Evolutionary conservation across 1,140 invertebrate genomes (phyloP).

Genomic region (Drosophila erecta): DNA sequence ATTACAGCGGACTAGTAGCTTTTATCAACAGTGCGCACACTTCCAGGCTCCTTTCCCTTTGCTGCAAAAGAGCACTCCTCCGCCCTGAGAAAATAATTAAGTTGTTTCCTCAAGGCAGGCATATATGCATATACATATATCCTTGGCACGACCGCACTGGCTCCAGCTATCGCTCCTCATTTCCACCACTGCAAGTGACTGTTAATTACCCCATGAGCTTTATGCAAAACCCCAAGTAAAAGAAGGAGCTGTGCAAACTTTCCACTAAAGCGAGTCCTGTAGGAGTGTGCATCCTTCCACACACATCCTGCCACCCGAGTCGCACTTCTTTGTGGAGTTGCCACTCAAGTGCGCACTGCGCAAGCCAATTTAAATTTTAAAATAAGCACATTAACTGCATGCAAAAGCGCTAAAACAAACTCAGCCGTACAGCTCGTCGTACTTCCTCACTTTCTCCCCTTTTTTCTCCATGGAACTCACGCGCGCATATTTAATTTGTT

Average conservation of each 20-base stretch:
- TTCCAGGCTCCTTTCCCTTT: slow-evolving; percentile 25
- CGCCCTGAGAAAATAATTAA: slow-evolving; percentile 69
- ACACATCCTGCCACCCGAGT: slow-evolving; percentile 2
- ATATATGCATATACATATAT: slow-evolving; percentile 24
- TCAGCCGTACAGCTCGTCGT: not conserved
- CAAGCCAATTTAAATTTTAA: slow-evolving; percentile 83
- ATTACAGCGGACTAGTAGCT: slow-evolving; percentile 58
- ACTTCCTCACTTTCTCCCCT: not conserved
- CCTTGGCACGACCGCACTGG: slow-evolving; percentile 20
- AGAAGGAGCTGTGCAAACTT: slow-evolving; percentile 60
- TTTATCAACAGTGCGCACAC: slow-evolving; percentile 39
- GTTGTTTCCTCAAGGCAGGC: slow-evolving; percentile 78
- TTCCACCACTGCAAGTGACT: slow-evolving; percentile 63
- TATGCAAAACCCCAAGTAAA: slow-evolving; percentile 61
- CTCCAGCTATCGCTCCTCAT: not conserved
- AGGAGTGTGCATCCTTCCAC: slow-evolving; percentile 4
- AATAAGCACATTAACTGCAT: slow-evolving; percentile 82
- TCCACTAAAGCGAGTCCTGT: slow-evolving; percentile 67
- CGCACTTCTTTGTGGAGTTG: slow-evolving; percentile 20
- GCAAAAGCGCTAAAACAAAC: slow-evolving; percentile 58
- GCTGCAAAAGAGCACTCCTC: slow-evolving; percentile 57
- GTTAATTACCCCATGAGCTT: slow-evolving; percentile 74
- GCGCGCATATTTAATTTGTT: slow-evolving; percentile 66
- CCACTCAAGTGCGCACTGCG: slow-evolving; percentile 69
- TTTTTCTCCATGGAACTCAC: slow-evolving; percentile 12